Percentiles rank a stretch among this genome's conserved stretches.
These are phyloP conservation scores for Psix sp. DNA, from an alignment of 1,140 invertebrate species.

Conservation along the genomic window DNA sequence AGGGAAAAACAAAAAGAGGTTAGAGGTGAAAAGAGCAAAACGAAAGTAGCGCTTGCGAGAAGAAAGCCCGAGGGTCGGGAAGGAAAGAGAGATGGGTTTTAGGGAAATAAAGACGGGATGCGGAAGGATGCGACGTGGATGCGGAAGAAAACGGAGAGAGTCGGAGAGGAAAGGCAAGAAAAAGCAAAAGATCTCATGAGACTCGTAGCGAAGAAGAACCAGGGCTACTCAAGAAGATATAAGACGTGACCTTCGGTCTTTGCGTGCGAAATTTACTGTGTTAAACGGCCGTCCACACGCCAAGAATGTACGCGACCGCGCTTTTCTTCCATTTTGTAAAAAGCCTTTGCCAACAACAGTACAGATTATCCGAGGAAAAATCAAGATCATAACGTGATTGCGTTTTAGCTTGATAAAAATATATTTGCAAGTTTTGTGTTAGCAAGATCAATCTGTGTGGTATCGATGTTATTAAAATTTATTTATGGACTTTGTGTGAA, in stretches of 20 bases:
- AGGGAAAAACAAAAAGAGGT: conserved; percentile 44
- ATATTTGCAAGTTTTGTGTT: too few species aligned
- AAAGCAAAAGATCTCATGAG: conserved; percentile 67
- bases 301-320: conserved; percentile 48
- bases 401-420: conserved; percentile 25
- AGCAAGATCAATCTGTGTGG: too few species aligned
- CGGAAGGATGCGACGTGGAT: conserved; percentile 41
- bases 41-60: conserved; percentile 10
- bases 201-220: conserved; percentile 69
- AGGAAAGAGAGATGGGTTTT: conserved; percentile 27
- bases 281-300: conserved; percentile 66
- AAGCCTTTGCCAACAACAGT: conserved; percentile 44
- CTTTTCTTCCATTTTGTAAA: conserved; percentile 44
- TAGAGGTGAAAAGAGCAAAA: conserved; percentile 36
- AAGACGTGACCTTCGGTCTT: conserved; percentile 63
- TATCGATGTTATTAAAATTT: background rate
- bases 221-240: conserved; percentile 66
- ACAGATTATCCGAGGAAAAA: conserved; percentile 37
- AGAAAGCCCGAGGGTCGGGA: conserved; percentile 7
- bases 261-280: conserved; percentile 69
- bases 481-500: background rate
- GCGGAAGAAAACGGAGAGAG: conserved; percentile 37
- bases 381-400: conserved; percentile 45
- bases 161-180: conserved; percentile 48
- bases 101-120: conserved; percentile 35